Evolutionary conservation across 2,113 vertebrate species (phyloP).

Genomic region (Cephalopterus ornatus): DNA sequence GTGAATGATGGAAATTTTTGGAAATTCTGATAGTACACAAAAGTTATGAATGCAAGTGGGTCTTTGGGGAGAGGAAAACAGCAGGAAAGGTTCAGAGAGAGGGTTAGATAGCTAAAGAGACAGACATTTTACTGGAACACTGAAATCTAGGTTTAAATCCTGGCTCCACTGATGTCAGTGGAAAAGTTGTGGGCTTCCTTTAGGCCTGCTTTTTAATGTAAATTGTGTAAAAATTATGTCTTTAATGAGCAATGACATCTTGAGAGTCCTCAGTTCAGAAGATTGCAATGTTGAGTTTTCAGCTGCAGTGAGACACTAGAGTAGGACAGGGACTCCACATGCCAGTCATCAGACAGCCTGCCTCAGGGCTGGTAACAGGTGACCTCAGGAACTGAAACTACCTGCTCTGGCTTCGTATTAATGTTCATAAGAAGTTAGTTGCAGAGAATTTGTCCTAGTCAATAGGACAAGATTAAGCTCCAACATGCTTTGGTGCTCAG

Average conservation of each 20-base stretch:
- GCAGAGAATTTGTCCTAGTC: background rate
- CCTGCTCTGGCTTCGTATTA: background rate
- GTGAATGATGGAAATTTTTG: background rate
- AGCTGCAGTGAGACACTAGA: background rate
- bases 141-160: background rate
- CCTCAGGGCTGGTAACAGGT: background rate
- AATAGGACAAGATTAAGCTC: background rate
- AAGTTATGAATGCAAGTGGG: background rate
- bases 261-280: background rate
- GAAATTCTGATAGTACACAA: background rate
- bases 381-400: background rate
- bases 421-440: background rate
- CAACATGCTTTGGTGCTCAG: background rate
- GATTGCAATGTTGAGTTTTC: background rate
- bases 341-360: background rate
- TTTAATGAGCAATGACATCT: background rate
- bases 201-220: background rate
- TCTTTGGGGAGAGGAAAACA: background rate
- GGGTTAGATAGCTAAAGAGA: background rate
- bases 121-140: background rate
- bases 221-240: background rate
- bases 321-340: background rate
- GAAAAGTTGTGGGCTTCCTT: background rate
- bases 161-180: background rate
- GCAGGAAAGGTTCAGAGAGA: background rate